These are phyloP conservation scores for Eurois occulta DNA, from an alignment of 2,888 invertebrate species.

Conservation along the genomic window DNA sequence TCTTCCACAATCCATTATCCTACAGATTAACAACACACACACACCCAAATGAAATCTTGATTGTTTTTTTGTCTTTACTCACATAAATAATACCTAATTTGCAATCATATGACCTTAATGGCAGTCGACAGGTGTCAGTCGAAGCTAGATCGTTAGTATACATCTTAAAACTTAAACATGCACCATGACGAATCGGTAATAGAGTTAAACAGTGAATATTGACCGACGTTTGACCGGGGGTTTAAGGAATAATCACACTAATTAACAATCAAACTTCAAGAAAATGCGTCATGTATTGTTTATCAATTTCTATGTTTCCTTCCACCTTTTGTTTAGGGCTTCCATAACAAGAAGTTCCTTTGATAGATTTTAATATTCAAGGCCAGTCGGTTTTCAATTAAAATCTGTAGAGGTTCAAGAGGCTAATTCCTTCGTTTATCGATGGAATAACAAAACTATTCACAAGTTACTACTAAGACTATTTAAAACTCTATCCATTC, in stretches of 20 bases:
- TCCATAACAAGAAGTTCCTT: slow-evolving; percentile 37
- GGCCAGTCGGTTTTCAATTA: slow-evolving; percentile 2
- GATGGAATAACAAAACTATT: background rate
- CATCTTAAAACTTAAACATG: slow-evolving; percentile 28
- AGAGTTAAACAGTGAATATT: slow-evolving; percentile 19
- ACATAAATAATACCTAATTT: slow-evolving; percentile 10
- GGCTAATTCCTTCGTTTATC: background rate
- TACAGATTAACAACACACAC: slow-evolving; percentile 23
- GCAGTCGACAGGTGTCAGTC: slow-evolving; percentile 11
- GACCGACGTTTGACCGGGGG: slow-evolving; percentile 26
- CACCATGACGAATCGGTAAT: slow-evolving; percentile 38
- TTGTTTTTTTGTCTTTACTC: background rate
- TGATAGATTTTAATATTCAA: slow-evolving; percentile 6
- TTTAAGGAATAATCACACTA: slow-evolving; percentile 14
- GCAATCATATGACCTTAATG: slow-evolving; percentile 34
- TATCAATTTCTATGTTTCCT: slow-evolving; percentile 11
- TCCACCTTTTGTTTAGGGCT: slow-evolving; percentile 47
- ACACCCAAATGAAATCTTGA: slow-evolving; percentile 25
- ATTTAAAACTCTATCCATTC: background rate
- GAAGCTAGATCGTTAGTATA: slow-evolving; percentile 1
- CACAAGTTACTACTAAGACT: background rate
- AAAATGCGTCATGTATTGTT: slow-evolving; percentile 40
- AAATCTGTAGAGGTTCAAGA: background rate
- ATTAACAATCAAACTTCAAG: slow-evolving; percentile 21
- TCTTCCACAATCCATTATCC: background rate